Conservation (phyloP, 1,140 invertebrate genomes). For the Chrysopa pallens region DNA sequence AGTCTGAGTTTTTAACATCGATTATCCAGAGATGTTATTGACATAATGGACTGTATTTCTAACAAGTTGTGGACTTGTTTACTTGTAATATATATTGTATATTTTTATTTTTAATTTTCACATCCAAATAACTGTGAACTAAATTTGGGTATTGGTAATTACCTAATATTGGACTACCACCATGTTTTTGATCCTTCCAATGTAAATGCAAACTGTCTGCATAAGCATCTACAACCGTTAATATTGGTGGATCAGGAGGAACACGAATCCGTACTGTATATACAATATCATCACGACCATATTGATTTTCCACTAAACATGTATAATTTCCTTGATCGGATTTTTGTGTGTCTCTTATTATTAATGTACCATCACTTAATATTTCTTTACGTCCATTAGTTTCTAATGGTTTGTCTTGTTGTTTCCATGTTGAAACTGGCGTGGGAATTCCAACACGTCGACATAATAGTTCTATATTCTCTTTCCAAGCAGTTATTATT, state of each 20-base stretch:
- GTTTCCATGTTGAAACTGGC: slow-evolving; percentile 53
- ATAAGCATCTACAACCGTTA: slow-evolving; percentile 48
- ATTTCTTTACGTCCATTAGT: slow-evolving; percentile 45
- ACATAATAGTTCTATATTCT: slow-evolving; percentile 59
- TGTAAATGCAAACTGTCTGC: slow-evolving; percentile 48
- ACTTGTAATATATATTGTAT: too few relatives aligned
- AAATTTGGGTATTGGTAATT: slow-evolving; percentile 4
- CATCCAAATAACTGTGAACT: too few relatives aligned
- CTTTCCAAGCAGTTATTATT: slow-evolving; percentile 68
- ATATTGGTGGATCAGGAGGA: slow-evolving; percentile 43
- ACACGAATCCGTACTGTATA: slow-evolving; percentile 50
- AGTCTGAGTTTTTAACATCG: too few relatives aligned
- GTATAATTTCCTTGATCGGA: slow-evolving; percentile 80
- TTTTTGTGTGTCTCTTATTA: slow-evolving; percentile 55
- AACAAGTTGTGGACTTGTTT: too few relatives aligned
- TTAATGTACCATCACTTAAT: slow-evolving; percentile 45
- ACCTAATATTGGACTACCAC: slow-evolving; percentile 48
- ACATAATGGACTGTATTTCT: too few relatives aligned
- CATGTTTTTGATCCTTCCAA: slow-evolving; percentile 47
- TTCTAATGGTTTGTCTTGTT: slow-evolving; percentile 48
- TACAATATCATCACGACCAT: slow-evolving; percentile 70
- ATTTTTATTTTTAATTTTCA: too few relatives aligned
- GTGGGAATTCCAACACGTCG: slow-evolving; percentile 61
- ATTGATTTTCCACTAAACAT: slow-evolving; percentile 64
- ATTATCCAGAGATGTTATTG: too few relatives aligned